Conservation (phyloP, 2,113 vertebrate species). For the Caranx melampygus region DNA sequence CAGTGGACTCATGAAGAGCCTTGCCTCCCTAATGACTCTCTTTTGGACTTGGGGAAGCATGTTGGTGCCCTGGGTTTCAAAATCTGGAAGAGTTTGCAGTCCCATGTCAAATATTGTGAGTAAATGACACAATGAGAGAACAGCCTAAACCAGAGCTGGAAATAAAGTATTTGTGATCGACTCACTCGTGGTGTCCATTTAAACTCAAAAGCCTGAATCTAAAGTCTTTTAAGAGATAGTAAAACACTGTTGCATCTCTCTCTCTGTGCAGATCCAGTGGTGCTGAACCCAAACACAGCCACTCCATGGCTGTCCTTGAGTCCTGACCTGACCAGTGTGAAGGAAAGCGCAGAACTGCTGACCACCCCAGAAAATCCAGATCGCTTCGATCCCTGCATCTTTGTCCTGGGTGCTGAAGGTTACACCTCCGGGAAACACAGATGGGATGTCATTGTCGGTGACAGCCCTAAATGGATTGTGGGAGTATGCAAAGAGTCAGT, state of each 20-base stretch:
- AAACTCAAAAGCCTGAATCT: too few relatives aligned
- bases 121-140: background rate
- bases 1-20: conserved; percentile 75
- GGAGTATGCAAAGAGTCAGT: conserved; percentile 81
- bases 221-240: background rate
- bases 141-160: too few relatives aligned
- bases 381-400: conserved; percentile 83
- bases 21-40: conserved; percentile 25
- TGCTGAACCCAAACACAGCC: conserved; percentile 80
- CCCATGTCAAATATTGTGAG: conserved; percentile 77
- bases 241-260: background rate
- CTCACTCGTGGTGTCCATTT: background rate
- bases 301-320: conserved; percentile 80
- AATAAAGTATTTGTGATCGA: background rate
- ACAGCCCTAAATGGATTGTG: conserved; percentile 82
- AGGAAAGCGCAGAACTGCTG: conserved; percentile 73
- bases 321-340: conserved; percentile 68
- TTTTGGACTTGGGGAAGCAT: conserved; percentile 78
- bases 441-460: conserved; percentile 82
- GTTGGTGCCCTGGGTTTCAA: conserved; percentile 80
- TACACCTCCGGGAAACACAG: conserved; percentile 80
- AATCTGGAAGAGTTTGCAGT: conserved; percentile 81
- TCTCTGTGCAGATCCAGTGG: conserved; percentile 76
- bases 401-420: conserved; percentile 79
- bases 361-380: conserved; percentile 75